A percentile compares a stretch with the other conserved stretches of the same genome.
phyloP scores from a whole-genome alignment of 2,888 invertebrate genomes.

The Rotaria sp. region DNA sequence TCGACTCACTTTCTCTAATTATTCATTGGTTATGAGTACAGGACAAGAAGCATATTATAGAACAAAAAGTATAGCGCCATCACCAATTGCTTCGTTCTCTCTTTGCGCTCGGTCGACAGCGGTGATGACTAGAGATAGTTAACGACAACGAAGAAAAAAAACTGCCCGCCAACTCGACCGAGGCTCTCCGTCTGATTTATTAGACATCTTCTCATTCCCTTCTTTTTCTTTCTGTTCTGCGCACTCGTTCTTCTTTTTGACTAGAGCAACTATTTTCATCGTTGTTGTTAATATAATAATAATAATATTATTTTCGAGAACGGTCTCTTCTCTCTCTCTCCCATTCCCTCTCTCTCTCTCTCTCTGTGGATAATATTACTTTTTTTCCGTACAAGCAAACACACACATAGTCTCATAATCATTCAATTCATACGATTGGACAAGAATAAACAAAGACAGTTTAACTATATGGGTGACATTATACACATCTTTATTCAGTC shows the following conservation, averaged over 20 bases:
- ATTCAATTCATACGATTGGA: constrained; percentile 10
- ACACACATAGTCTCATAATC: background rate
- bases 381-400: background rate
- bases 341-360: background rate
- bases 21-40: constrained; percentile 13
- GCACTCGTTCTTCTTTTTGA: background rate
- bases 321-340: background rate
- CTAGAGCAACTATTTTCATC: constrained; percentile 20
- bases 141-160: constrained; percentile 19
- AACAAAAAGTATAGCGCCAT: constrained; percentile 14
- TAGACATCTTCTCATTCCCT: constrained; percentile 21
- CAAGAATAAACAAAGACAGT: constrained; percentile 10
- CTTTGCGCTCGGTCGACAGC: background rate
- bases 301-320: constrained; percentile 19
- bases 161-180: constrained; percentile 15
- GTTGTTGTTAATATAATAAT: constrained; percentile 4
- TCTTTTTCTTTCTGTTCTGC: constrained; percentile 17
- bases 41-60: constrained; percentile 2
- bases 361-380: constrained; percentile 4
- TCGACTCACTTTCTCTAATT: background rate
- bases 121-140: constrained; percentile 22
- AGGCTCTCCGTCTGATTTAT: constrained; percentile 12
- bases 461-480: constrained; percentile 19
- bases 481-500: constrained; percentile 19
- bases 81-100: background rate